Percentiles rank a stretch among this genome's conserved stretches.
These are phyloP conservation scores for Euschistus heros DNA, from an alignment of 1,140 invertebrate genomes.

Conservation along the genomic window DNA sequence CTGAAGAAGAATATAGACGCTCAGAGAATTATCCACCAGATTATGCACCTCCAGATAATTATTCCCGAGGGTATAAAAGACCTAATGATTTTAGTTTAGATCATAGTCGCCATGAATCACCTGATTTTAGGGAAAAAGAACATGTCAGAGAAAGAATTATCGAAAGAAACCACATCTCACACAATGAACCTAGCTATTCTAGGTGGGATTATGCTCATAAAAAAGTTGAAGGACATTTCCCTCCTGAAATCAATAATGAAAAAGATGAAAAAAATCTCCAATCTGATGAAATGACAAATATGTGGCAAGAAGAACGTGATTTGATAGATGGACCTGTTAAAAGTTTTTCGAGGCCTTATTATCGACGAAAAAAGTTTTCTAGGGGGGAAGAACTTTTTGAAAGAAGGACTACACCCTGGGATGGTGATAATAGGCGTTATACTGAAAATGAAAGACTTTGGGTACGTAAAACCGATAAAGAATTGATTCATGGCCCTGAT, in stretches of 20 bases:
- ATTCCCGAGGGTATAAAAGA: neutral
- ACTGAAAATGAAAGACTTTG: neutral
- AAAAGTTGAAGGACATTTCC: neutral
- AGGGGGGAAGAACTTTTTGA: slow-evolving; percentile 3
- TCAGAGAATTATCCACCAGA: too few relatives aligned
- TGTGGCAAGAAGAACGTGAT: slow-evolving; percentile 1
- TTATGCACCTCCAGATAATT: too few relatives aligned
- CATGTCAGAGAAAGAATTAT: neutral
- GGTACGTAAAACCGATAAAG: neutral
- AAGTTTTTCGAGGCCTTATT: neutral
- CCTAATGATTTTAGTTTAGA: neutral
- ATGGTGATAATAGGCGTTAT: neutral
- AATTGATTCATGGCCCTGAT: neutral
- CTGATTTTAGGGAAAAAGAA: neutral
- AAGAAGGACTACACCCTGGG: neutral
- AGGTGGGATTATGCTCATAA: slow-evolving; percentile 11
- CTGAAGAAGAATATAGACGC: neutral
- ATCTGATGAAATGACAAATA: neutral
- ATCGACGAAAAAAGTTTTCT: neutral
- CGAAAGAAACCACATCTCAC: too few relatives aligned
- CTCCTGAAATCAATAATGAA: neutral
- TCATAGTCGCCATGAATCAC: neutral
- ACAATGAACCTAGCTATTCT: neutral
- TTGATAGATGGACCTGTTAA: neutral
- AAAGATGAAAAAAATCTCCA: too few relatives aligned